Evolutionary conservation across 2,113 vertebrate species (phyloP).

Genomic region (Artemisiospiza belli): DNA sequence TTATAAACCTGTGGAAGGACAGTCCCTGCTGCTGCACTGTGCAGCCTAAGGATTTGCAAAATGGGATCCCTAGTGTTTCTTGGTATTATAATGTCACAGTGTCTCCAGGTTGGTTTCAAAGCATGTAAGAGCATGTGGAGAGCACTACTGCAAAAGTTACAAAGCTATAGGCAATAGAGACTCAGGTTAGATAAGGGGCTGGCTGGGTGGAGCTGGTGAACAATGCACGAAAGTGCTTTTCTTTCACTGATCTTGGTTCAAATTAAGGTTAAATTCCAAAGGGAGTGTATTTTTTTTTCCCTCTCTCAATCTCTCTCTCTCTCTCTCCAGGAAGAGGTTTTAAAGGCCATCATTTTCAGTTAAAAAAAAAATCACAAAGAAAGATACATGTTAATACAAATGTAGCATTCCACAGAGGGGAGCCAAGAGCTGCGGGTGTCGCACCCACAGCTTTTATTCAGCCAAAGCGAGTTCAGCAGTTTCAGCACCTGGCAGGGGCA

Average conservation of each 20-base stretch:
- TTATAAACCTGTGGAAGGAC: background rate
- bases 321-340: slow-evolving; percentile 69
- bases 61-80: slow-evolving; percentile 4
- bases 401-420: slow-evolving; percentile 72
- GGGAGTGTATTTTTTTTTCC: slow-evolving; percentile 59
- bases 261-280: slow-evolving; percentile 84
- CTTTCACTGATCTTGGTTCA: slow-evolving; percentile 84
- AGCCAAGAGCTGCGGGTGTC: slow-evolving; percentile 21
- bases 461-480: background rate
- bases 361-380: slow-evolving; percentile 63
- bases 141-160: slow-evolving; percentile 67
- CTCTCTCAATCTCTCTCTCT: background rate
- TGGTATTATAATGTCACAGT: slow-evolving; percentile 17
- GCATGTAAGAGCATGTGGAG: slow-evolving; percentile 57
- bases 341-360: slow-evolving; percentile 74
- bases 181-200: slow-evolving; percentile 79
- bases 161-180: slow-evolving; percentile 69
- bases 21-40: background rate
- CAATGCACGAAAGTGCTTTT: slow-evolving; percentile 80
- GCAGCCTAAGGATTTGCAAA: background rate
- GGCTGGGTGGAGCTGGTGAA: slow-evolving; percentile 77
- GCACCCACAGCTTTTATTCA: slow-evolving; percentile 20
- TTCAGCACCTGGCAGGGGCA: slow-evolving; percentile 40
- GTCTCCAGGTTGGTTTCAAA: slow-evolving; percentile 48
- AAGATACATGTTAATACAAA: slow-evolving; percentile 77